Evolutionary conservation across 2,888 invertebrate species (phyloP), one percentile per base, ranked within the genome.

Genomic region (Hoplodrina ambigua): DNA sequence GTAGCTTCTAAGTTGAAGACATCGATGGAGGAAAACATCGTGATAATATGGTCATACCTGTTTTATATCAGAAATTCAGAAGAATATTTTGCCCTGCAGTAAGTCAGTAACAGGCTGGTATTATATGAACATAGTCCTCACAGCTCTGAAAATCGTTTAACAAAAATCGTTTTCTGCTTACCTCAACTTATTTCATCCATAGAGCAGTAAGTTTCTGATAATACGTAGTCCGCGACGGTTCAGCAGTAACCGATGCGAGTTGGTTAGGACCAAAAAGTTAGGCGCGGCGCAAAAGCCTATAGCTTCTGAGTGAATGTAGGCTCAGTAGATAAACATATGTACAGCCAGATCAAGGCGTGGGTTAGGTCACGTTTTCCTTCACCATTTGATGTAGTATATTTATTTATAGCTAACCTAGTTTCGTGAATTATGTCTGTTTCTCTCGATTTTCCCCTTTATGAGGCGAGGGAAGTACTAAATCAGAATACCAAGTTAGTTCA

Each of bases 341-440:
- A 78, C 20, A 78, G 46, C 61, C 50, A 58, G 68, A 61, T 78
- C 55, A 75, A 70, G 56, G 70, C 70, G 79, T 79, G 79, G 79
- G 75, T 54, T 70, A 79, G 75, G 64, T 78, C 78, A 78, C 78
- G 75, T 78, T 78, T 75, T 78, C 69, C 75, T 78, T 64, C 69
- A 79, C 67, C 75, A 66, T 78, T 79, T 78, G 79, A 78, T 74
- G 61, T 70, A 58, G 67, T 79, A 67, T 70, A 70, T 78, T 69
- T 78, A 78, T 78, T 79, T 78, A 78, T 78, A 70, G 55, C 53
- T 30, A 60, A 70, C 78, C 78, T 68, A 70, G 75, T 70, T 79
- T 54, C 37, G 67, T 78, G 57, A 78, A 68, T 79, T 75, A 78
- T 79, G 67, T 77, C 53, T 78, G 50, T 75, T 79, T 78, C 78